phyloP scores from a whole-genome alignment of 2,797 vertebrate genomes.

The Poeciliopsis paucimaculata region DNA sequence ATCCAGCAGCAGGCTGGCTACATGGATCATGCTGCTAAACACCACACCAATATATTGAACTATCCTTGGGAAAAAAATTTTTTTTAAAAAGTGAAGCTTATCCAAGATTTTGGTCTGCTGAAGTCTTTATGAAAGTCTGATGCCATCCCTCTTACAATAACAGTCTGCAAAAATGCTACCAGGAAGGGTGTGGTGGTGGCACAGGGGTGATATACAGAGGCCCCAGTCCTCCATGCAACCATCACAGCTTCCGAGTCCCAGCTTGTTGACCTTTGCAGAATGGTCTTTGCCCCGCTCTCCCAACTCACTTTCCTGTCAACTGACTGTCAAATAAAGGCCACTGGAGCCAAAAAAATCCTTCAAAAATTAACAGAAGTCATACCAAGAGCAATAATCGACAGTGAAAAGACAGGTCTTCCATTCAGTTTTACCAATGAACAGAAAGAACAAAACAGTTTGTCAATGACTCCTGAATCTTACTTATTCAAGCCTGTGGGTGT shows the following conservation, averaged over 20 bases:
- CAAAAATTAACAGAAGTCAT: too few species aligned
- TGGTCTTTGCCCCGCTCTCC: too few species aligned
- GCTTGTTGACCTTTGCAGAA: too few species aligned
- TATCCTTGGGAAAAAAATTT: background rate
- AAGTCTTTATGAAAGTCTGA: background rate
- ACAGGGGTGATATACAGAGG: too few species aligned
- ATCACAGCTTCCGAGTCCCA: too few species aligned
- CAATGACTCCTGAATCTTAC: background rate
- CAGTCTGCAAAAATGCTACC: background rate
- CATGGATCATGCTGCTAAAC: conserved; percentile 3
- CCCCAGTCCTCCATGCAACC: too few species aligned
- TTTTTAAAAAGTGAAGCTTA: background rate
- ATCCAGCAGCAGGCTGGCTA: conserved; percentile 2
- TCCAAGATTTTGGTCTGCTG: background rate
- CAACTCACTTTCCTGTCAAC: too few species aligned
- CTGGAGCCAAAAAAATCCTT: too few species aligned
- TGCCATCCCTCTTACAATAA: background rate
- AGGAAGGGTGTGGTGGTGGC: too few species aligned
- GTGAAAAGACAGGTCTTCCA: background rate
- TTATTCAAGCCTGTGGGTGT: background rate
- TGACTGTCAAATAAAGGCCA: too few species aligned
- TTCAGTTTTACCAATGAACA: background rate
- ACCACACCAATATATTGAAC: background rate
- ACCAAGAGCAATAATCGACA: background rate
- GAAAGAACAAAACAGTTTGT: background rate